Evolutionary conservation across 1,140 invertebrate genomes (phyloP), one percentile per base, ranked within the genome.

Genomic region (Pemphigus obesinymphae): DNA sequence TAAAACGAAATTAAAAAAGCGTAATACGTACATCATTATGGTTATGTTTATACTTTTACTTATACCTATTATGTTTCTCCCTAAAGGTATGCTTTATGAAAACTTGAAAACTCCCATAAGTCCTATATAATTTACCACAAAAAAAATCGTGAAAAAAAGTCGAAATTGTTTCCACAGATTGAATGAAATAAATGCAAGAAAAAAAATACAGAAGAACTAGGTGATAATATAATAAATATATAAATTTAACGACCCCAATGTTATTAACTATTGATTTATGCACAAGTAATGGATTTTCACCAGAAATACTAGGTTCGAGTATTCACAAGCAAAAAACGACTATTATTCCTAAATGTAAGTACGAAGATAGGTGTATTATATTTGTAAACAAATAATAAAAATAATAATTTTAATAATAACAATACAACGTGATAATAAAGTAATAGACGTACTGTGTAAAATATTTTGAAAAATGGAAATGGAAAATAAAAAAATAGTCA

Each of bases 41-140:
- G 29, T 53, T n/a, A 29, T 23, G 43, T 15, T 17, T 26, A 17
- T 50, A 73, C 23, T 29, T 48, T 75, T 75, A 75, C 72, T 29
- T n/a, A n/a, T 50, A 37, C 3, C 48, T 40, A 34, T 55, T 70
- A 70, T 58, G 50, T 53, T 75, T 40, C 73, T 50, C 73, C 11
- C 0, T 31, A 15, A 50, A 50, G 31, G 13, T 17, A 76, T 37
- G n/a, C 10, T 13, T 23, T 40, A n/a, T 58, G 34, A 76, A 53
- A 76, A 73, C 45, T 73, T 50, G 26, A 73, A 75, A 75, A 55
- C 72, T 76, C 73, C 73, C 73, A 40, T 76, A 76, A 76, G 73
- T 76, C 45, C 73, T 76, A 34, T 53, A 23, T 58, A 53, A 37
- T 55, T 76, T 76, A 76, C 73, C 73, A 20, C 20, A 29, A 55